phyloP scores from a whole-genome alignment of 2,888 invertebrate species.

The Acleris laterana region DNA sequence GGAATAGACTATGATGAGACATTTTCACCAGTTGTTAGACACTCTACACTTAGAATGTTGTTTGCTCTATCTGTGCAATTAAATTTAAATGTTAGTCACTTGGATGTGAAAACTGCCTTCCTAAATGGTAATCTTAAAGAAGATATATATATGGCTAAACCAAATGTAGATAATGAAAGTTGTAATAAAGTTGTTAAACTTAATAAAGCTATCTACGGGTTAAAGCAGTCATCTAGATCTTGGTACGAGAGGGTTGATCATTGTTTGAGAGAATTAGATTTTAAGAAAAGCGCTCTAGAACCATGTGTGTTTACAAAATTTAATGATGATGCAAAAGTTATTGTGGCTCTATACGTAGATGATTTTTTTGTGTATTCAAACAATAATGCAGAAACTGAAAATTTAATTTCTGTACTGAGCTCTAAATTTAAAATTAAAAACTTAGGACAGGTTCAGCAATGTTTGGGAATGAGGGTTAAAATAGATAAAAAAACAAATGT shows the following conservation, averaged over 20 bases:
- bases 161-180: conserved; percentile 32
- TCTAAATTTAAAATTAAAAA: background rate
- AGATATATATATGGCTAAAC: conserved; percentile 40
- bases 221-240: conserved; percentile 40
- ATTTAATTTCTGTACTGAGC: background rate
- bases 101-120: conserved; percentile 35
- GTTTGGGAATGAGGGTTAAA: conserved; percentile 22
- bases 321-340: background rate
- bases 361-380: background rate
- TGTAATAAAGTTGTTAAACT: conserved; percentile 38
- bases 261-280: conserved; percentile 20
- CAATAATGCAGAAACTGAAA: background rate
- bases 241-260: conserved; percentile 32
- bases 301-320: background rate
- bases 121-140: conserved; percentile 40
- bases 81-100: background rate
- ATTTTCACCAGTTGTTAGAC: conserved; percentile 35
- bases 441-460: conserved; percentile 3
- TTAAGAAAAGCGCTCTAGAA: conserved; percentile 24
- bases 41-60: conserved; percentile 40
- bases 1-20: conserved; percentile 33
- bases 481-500: too few relatives aligned
- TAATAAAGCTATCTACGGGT: conserved; percentile 40
- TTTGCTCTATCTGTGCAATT: conserved; percentile 7
- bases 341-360: background rate